Evolutionary conservation across 2,113 vertebrate genomes (phyloP).

Genomic region (Grallaria varia): DNA sequence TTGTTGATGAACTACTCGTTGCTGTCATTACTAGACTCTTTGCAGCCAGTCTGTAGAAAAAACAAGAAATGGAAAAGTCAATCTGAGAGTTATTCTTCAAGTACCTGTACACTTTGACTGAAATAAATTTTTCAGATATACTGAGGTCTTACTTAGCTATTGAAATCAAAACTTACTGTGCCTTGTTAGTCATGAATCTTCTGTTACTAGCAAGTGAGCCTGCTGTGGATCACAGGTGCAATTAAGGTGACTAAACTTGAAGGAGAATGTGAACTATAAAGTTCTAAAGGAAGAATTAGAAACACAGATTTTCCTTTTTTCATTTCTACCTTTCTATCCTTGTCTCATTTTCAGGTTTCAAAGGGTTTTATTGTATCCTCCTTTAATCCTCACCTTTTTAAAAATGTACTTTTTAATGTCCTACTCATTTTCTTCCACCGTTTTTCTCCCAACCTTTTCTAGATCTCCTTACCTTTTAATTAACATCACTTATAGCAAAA

Average conservation of each 20-base stretch:
- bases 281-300: background rate
- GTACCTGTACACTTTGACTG: background rate
- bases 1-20: background rate
- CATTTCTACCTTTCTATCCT: background rate
- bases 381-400: background rate
- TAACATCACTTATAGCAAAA: background rate
- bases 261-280: background rate
- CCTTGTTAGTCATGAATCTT: background rate
- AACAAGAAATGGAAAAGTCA: background rate
- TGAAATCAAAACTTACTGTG: background rate
- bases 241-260: background rate
- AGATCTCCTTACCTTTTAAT: background rate
- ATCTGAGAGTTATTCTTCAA: background rate
- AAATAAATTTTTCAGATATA: background rate
- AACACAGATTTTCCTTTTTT: background rate
- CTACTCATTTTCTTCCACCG: background rate
- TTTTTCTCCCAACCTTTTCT: background rate
- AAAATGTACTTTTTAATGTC: background rate
- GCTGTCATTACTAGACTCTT: background rate
- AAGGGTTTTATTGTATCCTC: background rate
- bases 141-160: background rate
- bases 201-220: background rate
- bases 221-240: background rate
- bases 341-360: background rate
- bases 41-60: background rate